Percentiles rank a stretch among this genome's conserved stretches.
These are phyloP conservation scores for Drosophila willistoni DNA, from an alignment of 1,140 invertebrate genomes.

Conservation along the genomic window DNA sequence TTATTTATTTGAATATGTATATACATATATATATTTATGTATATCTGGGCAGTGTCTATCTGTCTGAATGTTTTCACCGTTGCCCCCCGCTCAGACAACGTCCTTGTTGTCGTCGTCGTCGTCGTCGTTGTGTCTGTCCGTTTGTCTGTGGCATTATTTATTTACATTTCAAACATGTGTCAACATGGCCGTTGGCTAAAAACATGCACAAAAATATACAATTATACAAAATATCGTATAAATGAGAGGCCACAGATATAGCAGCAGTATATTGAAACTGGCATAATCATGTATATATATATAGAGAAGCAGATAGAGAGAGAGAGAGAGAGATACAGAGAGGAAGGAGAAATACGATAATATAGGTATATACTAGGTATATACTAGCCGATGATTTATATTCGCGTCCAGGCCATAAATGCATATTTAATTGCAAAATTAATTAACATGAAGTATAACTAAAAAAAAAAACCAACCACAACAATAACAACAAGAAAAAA, in stretches of 20 bases:
- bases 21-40: not conserved
- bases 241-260: constrained; percentile 53
- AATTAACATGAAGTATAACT: constrained; percentile 78
- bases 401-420: constrained; percentile 48
- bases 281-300: constrained; percentile 54
- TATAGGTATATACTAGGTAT: constrained; percentile 11
- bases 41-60: constrained; percentile 2
- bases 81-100: no score
- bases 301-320: not conserved
- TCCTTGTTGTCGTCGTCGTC: not conserved
- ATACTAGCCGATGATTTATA: constrained; percentile 54
- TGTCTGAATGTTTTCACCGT: constrained; percentile 19
- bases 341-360: not conserved
- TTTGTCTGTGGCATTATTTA: constrained; percentile 70
- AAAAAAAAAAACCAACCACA: constrained; percentile 32
- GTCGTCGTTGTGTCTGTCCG: constrained; percentile 11
- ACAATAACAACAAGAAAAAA: constrained; percentile 7
- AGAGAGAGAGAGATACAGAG: not conserved
- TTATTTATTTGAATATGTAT: constrained; percentile 48
- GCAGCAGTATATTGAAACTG: constrained; percentile 64
- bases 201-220: constrained; percentile 64
- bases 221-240: constrained; percentile 53
- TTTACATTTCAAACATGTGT: constrained; percentile 81
- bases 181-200: constrained; percentile 71
- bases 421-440: constrained; percentile 55